phyloP scores from a whole-genome alignment of 2,113 vertebrate species.

The Bufo bufo region DNA sequence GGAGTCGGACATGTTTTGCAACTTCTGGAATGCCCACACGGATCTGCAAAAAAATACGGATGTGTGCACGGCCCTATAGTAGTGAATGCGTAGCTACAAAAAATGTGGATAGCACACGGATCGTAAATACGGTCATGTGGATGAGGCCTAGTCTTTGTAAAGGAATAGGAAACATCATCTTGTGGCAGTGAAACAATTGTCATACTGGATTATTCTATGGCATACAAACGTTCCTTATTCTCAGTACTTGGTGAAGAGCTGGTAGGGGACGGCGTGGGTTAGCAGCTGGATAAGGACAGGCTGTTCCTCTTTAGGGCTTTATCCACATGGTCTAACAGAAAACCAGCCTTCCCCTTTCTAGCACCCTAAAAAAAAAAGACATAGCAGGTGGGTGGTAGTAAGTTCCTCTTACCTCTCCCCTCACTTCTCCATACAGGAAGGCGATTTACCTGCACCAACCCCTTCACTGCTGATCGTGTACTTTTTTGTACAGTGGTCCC shows the following conservation, averaged over 20 bases:
- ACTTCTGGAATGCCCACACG: too few relatives aligned
- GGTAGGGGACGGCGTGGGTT: neutral
- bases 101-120: too few relatives aligned
- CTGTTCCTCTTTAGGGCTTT: constrained; percentile 40
- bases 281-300: neutral
- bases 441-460: constrained; percentile 15
- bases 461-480: neutral
- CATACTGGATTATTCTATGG: neutral
- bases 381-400: neutral
- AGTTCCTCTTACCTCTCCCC: constrained; percentile 44
- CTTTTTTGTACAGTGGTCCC: neutral
- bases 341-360: constrained; percentile 16
- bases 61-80: too few relatives aligned
- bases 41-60: too few relatives aligned
- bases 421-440: constrained; percentile 23
- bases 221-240: neutral
- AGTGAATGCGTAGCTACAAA: too few relatives aligned
- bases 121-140: too few relatives aligned
- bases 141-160: neutral
- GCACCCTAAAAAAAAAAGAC: constrained; percentile 12
- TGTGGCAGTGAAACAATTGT: neutral
- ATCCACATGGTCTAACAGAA: neutral
- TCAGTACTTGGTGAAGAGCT: neutral
- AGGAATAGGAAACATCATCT: neutral
- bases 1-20: too few relatives aligned